A percentile compares a stretch with the other conserved stretches of the same genome.
These are phyloP conservation scores for Eriosoma lanigerum DNA, from an alignment of 1,140 invertebrate genomes.

Conservation along the genomic window DNA sequence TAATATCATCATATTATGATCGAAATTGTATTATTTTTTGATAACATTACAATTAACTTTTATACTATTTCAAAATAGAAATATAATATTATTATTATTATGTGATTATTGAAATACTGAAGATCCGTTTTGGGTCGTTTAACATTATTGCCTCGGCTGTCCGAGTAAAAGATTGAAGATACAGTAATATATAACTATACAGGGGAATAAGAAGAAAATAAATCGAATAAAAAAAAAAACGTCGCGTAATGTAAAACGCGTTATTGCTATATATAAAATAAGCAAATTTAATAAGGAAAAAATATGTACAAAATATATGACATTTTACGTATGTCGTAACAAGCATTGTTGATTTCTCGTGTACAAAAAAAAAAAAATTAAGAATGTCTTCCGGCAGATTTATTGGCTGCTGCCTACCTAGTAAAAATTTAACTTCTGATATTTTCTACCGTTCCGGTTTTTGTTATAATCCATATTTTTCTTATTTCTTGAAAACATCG, in stretches of 20 bases:
- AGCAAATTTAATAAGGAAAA: not conserved
- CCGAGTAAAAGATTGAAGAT: not conserved
- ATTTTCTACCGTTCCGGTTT: not conserved
- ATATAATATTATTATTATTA: not conserved
- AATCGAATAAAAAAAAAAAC: not conserved
- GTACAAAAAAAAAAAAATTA: conserved; percentile 12
- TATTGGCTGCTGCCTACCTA: not conserved
- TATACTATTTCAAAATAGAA: no score
- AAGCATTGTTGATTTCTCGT: conserved; percentile 38
- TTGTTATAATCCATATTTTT: not conserved
- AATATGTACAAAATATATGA: not conserved
- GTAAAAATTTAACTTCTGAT: conserved; percentile 5
- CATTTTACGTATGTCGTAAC: conserved; percentile 7
- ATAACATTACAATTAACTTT: no score
- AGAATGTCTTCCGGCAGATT: not conserved
- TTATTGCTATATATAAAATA: not conserved
- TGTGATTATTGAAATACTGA: not conserved
- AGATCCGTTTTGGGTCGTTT: not conserved
- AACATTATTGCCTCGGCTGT: not conserved
- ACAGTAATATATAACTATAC: not conserved
- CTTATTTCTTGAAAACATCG: not conserved
- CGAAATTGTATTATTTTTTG: no score
- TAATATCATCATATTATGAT: no score
- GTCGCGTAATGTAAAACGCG: not conserved
- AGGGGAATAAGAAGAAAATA: not conserved